phyloP scores from a whole-genome alignment of 2,888 invertebrate genomes.

The Diploptera punctata region DNA sequence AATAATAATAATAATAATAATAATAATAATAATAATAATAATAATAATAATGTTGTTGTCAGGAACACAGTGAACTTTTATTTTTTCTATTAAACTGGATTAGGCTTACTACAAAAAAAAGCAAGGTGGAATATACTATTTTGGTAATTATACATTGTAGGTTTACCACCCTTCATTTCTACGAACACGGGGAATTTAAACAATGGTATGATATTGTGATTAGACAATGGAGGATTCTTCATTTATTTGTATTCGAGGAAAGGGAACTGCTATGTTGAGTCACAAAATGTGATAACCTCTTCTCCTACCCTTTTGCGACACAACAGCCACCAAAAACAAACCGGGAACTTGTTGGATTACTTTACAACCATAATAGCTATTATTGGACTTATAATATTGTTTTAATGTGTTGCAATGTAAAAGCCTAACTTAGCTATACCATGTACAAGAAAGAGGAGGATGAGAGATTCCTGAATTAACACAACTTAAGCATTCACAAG shows the following conservation, averaged over 20 bases:
- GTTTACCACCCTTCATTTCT: too few relatives aligned
- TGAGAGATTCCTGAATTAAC: slow-evolving; percentile 3
- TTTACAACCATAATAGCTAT: slow-evolving; percentile 49
- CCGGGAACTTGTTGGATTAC: slow-evolving; percentile 33
- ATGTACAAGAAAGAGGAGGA: not conserved
- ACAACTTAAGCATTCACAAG: slow-evolving; percentile 24
- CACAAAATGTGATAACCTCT: slow-evolving; percentile 1
- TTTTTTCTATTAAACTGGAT: too few relatives aligned
- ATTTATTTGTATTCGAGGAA: slow-evolving; percentile 27
- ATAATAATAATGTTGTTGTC: too few relatives aligned
- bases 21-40: too few relatives aligned
- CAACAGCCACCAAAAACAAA: slow-evolving; percentile 17
- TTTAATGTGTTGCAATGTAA: slow-evolving; percentile 51
- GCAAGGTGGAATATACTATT: too few relatives aligned
- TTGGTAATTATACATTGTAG: too few relatives aligned
- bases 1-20: too few relatives aligned
- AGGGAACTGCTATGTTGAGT: slow-evolving; percentile 12
- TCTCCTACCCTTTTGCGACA: not conserved
- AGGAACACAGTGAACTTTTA: too few relatives aligned
- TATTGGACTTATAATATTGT: slow-evolving; percentile 59
- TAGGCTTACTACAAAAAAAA: too few relatives aligned
- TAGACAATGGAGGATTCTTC: not conserved
- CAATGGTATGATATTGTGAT: not conserved
- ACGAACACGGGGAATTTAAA: too few relatives aligned
- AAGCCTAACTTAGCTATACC: slow-evolving; percentile 14